These are phyloP conservation scores for Diabrotica balteata DNA, from an alignment of 2,888 invertebrate species.

Conservation along the genomic window DNA sequence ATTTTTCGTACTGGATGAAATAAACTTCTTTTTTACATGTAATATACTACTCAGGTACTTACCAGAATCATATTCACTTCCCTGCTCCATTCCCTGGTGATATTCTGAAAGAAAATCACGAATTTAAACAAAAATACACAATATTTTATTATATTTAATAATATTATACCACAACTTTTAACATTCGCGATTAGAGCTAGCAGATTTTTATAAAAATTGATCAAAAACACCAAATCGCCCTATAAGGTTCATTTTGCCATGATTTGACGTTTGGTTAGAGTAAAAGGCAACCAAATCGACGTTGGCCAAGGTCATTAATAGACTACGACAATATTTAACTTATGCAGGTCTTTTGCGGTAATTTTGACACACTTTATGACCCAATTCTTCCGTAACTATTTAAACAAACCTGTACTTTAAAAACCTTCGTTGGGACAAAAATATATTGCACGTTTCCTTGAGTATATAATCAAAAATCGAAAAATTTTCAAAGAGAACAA, in stretches of 20 bases:
- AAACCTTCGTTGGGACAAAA: background rate
- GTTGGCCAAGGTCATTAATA: slow-evolving; percentile 59
- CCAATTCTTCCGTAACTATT: slow-evolving; percentile 24
- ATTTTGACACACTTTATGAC: slow-evolving; percentile 42
- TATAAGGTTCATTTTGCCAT: slow-evolving; percentile 47
- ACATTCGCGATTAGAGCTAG: slow-evolving; percentile 4
- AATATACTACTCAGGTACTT: slow-evolving; percentile 50
- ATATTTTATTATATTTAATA: slow-evolving; percentile 9
- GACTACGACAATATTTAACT: slow-evolving; percentile 58
- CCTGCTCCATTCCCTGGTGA: slow-evolving; percentile 82
- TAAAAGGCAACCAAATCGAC: slow-evolving; percentile 57
- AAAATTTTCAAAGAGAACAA: slow-evolving; percentile 36
- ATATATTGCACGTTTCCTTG: slow-evolving; percentile 3
- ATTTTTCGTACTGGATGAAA: too few species aligned
- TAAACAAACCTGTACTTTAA: slow-evolving; percentile 1
- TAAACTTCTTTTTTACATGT: too few species aligned
- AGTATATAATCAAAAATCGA: slow-evolving; percentile 25
- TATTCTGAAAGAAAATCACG: slow-evolving; percentile 69
- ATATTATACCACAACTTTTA: background rate
- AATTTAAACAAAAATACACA: slow-evolving; percentile 5
- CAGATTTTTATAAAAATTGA: slow-evolving; percentile 43
- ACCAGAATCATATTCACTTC: slow-evolving; percentile 84
- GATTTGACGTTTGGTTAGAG: slow-evolving; percentile 46
- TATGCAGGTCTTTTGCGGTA: slow-evolving; percentile 49
- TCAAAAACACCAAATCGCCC: slow-evolving; percentile 45